Base-by-base conservation (phyloP, 1,140 invertebrate species). In the Asbolus verrucosus region DNA sequence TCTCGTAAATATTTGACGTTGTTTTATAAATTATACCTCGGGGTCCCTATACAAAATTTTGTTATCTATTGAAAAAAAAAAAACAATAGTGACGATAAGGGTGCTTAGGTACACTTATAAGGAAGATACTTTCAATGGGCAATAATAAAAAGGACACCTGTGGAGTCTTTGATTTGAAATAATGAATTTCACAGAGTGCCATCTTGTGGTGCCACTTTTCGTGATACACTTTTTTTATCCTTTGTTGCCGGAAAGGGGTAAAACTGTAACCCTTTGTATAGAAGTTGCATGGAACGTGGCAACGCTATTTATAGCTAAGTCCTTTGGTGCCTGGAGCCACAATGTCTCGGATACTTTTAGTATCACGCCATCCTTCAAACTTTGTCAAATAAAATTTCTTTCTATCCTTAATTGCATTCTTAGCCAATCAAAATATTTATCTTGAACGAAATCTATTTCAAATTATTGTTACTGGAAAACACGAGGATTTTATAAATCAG, bases 401-500 rank as follows among this genome's bases (percentile, higher is more conserved):
- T 50, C n/a, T 5, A 50, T 6, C 43, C 19, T 50, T 50, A 50
- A 50, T 50, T 19, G 18, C 43, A 50, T 13, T 50, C 19, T n/a
- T 21, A 13, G 15, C 9, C 3, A 50, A 50, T 50, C 43, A 18
- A 54, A 54, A 54, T 27, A 54, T 54, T 54, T 54, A 54, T 46
- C 11, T 54, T 54, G 8, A 36, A 2, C 24, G 14, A 54, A 54
- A 54, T 54, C 46, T 54, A 54, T 27, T 54, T 27, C 46, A 54
- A 54, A 54, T 54, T 54, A 54, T 54, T 27, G 46, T 24, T 11
- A 24, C n/a, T 16, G 21, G 8, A 19, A 14, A 24, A 21, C 43
- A 54, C 46, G 46, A 54, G 46, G 21, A 54, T 54, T 54, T 54
- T 27, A 54, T 54, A 54, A 54, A 54, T 54, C 46, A 54, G 46